Evolutionary conservation across 2,888 invertebrate species (phyloP).

Genomic region (Lingula anatina): DNA sequence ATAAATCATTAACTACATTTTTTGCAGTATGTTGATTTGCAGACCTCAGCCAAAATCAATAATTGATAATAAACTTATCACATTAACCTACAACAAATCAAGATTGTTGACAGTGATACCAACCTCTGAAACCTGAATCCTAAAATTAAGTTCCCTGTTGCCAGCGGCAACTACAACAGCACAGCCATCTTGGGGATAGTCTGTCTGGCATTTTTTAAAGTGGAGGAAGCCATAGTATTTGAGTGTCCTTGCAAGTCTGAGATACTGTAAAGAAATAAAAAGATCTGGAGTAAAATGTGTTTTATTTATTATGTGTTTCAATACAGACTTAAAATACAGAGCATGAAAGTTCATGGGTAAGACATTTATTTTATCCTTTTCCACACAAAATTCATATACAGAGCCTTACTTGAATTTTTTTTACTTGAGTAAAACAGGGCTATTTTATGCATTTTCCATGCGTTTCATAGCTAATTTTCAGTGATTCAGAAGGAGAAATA

Average conservation of each 20-base stretch:
- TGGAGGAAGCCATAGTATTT: slow-evolving; percentile 87
- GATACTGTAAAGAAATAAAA: slow-evolving; percentile 62
- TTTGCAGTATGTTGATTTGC: too few relatives aligned
- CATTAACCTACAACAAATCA: too few relatives aligned
- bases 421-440: background rate
- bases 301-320: too few relatives aligned
- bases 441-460: background rate
- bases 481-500: background rate
- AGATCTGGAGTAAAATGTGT: too few relatives aligned
- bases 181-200: slow-evolving; percentile 69
- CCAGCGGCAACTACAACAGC: slow-evolving; percentile 75
- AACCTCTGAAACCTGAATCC: too few relatives aligned
- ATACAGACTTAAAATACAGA: background rate
- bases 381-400: background rate
- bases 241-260: slow-evolving; percentile 75
- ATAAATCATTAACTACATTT: too few relatives aligned
- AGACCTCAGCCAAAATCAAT: too few relatives aligned
- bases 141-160: slow-evolving; percentile 75
- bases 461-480: background rate
- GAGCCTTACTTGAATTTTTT: too few relatives aligned
- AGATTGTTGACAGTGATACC: too few relatives aligned
- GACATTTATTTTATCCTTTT: background rate
- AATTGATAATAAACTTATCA: too few relatives aligned
- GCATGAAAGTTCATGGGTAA: background rate
- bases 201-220: slow-evolving; percentile 69